These are phyloP conservation scores for Bucco capensis DNA, from an alignment of 2,113 vertebrate species.

Conservation along the genomic window DNA sequence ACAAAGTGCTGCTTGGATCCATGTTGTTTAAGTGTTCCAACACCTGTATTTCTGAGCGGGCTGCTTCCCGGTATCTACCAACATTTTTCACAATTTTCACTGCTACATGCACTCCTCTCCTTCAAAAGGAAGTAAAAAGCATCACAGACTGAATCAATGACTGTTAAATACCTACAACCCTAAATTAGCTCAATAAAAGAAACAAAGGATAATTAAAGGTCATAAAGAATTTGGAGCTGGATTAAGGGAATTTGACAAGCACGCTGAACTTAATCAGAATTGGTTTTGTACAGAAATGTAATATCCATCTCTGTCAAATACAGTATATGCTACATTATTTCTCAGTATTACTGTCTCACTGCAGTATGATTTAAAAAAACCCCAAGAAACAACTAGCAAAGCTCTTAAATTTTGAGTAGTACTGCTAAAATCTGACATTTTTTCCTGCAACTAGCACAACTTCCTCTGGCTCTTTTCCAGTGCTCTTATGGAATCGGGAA, in stretches of 20 bases:
- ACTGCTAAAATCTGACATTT: background rate
- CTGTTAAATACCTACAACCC: background rate
- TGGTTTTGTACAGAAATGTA: background rate
- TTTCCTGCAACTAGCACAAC: background rate
- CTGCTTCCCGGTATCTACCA: slow-evolving; percentile 93
- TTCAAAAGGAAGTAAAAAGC: slow-evolving; percentile 55
- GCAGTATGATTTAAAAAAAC: background rate
- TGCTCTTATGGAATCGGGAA: background rate
- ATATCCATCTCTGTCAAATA: background rate
- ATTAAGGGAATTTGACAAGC: background rate
- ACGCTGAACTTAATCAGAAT: background rate
- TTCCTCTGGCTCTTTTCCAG: background rate
- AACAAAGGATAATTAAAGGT: background rate
- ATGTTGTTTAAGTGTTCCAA: slow-evolving; percentile 88
- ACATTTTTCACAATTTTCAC: slow-evolving; percentile 99
- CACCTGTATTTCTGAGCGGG: slow-evolving; percentile 93
- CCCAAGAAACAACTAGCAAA: background rate
- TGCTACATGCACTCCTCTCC: slow-evolving; percentile 84
- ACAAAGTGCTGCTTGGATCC: slow-evolving; percentile 81
- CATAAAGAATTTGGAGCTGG: background rate
- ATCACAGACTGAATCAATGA: background rate
- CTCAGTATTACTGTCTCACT: background rate
- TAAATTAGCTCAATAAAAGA: background rate
- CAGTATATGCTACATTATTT: background rate
- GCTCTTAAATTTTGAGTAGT: background rate